phyloP scores from a whole-genome alignment of 2,797 vertebrate genomes.

The Echiichthys vipera region DNA sequence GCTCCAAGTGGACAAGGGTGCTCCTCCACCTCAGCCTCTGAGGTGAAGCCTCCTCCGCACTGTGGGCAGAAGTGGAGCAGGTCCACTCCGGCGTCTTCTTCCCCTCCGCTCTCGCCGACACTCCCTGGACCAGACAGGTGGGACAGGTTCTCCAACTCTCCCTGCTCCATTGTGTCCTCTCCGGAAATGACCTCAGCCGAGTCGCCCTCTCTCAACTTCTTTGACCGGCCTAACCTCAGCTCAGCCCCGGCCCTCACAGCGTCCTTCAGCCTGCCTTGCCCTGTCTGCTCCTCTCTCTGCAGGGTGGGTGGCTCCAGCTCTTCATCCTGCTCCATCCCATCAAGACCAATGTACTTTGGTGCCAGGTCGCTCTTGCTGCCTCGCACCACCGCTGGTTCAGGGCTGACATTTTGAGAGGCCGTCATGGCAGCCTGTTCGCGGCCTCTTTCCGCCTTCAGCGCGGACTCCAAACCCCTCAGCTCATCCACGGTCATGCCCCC shows the following conservation, averaged over 20 bases:
- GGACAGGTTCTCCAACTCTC: conserved; percentile 72
- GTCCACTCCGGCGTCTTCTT: conserved; percentile 75
- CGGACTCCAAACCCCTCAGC: conserved; percentile 82
- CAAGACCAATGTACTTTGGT: conserved; percentile 86
- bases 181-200: conserved; percentile 33
- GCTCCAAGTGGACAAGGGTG: conserved; percentile 84
- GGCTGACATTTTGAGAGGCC: conserved; percentile 41
- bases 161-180: conserved; percentile 76
- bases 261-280: conserved; percentile 57
- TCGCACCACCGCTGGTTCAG: conserved; percentile 31
- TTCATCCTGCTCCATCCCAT: conserved; percentile 84
- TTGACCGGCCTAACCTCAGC: conserved; percentile 79
- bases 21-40: conserved; percentile 80
- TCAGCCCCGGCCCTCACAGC: conserved; percentile 71
- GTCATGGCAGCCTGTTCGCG: conserved; percentile 70
- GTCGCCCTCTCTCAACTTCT: conserved; percentile 79
- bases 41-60: conserved; percentile 83
- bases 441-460: conserved; percentile 80
- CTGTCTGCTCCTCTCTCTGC: conserved; percentile 72
- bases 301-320: conserved; percentile 73
- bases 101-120: conserved; percentile 74
- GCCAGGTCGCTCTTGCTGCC: conserved; percentile 58
- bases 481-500: conserved; percentile 81
- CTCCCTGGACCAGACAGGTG: conserved; percentile 83
- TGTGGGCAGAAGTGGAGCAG: conserved; percentile 84